Conservation (phyloP, 2,888 invertebrate genomes). For the Chromoteleia sp. region DNA sequence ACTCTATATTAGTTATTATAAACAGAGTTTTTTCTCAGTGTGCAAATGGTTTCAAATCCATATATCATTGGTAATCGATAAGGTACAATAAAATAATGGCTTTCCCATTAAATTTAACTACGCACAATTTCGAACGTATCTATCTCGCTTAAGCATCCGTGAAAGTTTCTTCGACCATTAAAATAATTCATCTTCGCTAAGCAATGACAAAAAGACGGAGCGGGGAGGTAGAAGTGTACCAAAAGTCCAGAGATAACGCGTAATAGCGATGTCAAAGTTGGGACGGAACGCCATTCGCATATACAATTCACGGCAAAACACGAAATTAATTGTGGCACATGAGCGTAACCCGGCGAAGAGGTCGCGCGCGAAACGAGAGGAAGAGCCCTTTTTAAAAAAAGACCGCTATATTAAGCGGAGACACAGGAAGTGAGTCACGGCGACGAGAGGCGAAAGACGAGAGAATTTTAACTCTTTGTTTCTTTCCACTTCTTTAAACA, state of each 20-base stretch:
- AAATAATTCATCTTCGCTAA: constrained; percentile 33
- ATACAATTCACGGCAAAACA: constrained; percentile 36
- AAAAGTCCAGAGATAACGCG: constrained; percentile 27
- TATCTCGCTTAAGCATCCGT: background rate
- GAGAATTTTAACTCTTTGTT: constrained; percentile 51
- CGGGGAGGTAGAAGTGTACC: background rate
- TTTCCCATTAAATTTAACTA: background rate
- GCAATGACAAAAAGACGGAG: constrained; percentile 5
- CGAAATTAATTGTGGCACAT: constrained; percentile 54
- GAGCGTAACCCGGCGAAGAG: constrained; percentile 24
- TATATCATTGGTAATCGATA: too few species aligned
- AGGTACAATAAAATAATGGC: too few species aligned
- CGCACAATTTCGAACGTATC: constrained; percentile 1
- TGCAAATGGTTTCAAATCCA: too few species aligned
- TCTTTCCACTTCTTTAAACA: constrained; percentile 49
- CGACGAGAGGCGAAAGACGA: constrained; percentile 25
- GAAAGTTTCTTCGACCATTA: constrained; percentile 23
- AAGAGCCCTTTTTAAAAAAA: constrained; percentile 49
- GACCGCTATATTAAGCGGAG: constrained; percentile 61
- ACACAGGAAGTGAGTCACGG: constrained; percentile 60
- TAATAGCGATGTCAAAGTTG: constrained; percentile 35
- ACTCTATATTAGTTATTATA: too few species aligned
- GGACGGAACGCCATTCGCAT: constrained; percentile 15
- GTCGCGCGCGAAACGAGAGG: constrained; percentile 32
- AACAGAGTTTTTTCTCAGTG: too few species aligned